These are phyloP conservation scores for Orchesellides sinensis DNA, from an alignment of 2,888 invertebrate genomes.

Conservation along the genomic window DNA sequence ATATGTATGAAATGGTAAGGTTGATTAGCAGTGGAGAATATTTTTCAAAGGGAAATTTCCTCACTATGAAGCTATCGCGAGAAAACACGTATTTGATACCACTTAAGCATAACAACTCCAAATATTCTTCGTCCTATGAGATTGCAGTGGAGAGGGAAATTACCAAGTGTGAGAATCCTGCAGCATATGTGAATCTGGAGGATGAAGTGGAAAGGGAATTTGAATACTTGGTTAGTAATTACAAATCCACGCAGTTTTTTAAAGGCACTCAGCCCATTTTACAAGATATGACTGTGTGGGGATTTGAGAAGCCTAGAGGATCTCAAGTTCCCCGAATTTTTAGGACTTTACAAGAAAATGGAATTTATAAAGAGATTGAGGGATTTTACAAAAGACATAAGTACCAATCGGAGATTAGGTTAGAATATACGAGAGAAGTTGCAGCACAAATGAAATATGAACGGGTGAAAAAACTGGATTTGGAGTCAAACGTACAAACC, in stretches of 20 bases:
- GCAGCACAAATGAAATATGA: not conserved
- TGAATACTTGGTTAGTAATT: not conserved
- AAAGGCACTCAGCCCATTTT: not conserved
- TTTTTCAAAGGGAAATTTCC: not conserved
- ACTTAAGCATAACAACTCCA: not conserved
- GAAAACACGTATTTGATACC: not conserved
- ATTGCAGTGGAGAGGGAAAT: slow-evolving; percentile 3
- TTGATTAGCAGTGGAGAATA: no score
- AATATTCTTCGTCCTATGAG: not conserved
- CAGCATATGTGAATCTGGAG: not conserved
- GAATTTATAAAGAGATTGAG: not conserved
- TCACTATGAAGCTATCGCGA: not conserved
- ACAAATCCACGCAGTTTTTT: not conserved
- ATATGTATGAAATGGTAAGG: not conserved
- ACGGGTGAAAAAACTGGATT: not conserved
- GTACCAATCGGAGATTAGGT: not conserved
- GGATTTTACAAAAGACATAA: not conserved
- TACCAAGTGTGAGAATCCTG: not conserved
- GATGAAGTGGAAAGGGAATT: not conserved
- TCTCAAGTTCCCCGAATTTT: not conserved
- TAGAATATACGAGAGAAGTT: not conserved
- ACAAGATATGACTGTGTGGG: not conserved
- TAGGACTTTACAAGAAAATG: not conserved
- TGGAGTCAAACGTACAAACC: not conserved
- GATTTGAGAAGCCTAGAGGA: not conserved